A percentile compares a stretch with the other conserved stretches of the same genome.
Evolutionary conservation across 2,113 vertebrate species (phyloP).

Genomic region (Labeo rohita): DNA sequence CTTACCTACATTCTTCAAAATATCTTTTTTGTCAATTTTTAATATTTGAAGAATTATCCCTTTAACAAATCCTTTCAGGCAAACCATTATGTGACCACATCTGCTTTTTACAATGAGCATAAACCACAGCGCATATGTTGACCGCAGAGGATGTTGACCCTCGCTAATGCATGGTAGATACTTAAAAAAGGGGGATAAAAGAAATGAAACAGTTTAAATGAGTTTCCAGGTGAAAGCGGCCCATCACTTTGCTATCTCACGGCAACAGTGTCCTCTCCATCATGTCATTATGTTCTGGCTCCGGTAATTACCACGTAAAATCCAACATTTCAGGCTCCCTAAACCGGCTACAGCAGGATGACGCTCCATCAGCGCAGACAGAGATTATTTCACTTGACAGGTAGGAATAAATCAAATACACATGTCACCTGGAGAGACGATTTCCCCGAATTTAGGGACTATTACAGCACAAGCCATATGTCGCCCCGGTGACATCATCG

Average conservation of each 20-base stretch:
- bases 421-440: slow-evolving; percentile 47
- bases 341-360: neutral
- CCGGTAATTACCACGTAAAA: slow-evolving; percentile 14
- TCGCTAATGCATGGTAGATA: neutral
- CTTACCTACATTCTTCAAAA: neutral
- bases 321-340: slow-evolving; percentile 14
- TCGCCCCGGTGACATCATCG: neutral
- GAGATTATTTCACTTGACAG: slow-evolving; percentile 62
- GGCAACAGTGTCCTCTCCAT: slow-evolving; percentile 17
- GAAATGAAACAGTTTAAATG: neutral
- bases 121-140: slow-evolving; percentile 3
- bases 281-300: slow-evolving; percentile 24
- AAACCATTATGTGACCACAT: slow-evolving; percentile 12
- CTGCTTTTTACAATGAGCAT: neutral
- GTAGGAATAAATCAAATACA: slow-evolving; percentile 65
- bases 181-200: neutral
- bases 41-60: neutral
- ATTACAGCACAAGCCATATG: slow-evolving; percentile 52
- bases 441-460: slow-evolving; percentile 49
- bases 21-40: neutral
- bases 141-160: neutral
- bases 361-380: neutral
- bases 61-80: slow-evolving; percentile 5
- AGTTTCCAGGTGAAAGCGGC: slow-evolving; percentile 7
- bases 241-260: slow-evolving; percentile 33